These are phyloP conservation scores for Xestoiulus laeticollis DNA, from an alignment of 2,888 invertebrate genomes.

Conservation along the genomic window DNA sequence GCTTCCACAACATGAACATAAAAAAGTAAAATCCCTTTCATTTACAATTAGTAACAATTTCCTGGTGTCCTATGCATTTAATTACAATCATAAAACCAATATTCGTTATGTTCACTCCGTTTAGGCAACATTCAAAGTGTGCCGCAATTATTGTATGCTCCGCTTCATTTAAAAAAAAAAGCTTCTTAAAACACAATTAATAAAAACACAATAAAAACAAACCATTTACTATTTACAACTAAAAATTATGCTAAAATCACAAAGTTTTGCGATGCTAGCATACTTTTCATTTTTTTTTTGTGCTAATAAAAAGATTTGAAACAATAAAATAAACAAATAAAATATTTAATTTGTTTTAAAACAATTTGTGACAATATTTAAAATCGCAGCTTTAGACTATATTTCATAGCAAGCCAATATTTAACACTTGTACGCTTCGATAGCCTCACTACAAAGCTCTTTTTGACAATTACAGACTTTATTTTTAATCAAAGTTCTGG, in stretches of 20 bases:
- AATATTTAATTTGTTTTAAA: background rate
- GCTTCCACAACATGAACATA: background rate
- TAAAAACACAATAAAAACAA: too few relatives aligned
- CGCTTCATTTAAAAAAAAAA: too few relatives aligned
- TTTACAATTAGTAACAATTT: background rate
- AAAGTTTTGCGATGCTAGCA: background rate
- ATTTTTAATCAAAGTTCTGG: too few relatives aligned
- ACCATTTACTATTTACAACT: background rate
- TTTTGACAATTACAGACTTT: too few relatives aligned
- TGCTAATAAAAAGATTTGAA: background rate
- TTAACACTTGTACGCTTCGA: too few relatives aligned
- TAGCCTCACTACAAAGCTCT: too few relatives aligned
- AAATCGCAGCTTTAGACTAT: background rate
- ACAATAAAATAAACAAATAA: background rate
- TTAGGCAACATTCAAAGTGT: background rate
- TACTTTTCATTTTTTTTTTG: background rate
- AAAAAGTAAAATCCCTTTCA: background rate
- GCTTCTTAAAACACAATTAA: background rate
- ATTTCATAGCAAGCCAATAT: background rate
- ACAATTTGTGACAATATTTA: background rate
- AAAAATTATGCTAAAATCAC: background rate
- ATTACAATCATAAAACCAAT: background rate
- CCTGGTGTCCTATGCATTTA: too few relatives aligned
- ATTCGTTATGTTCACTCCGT: background rate
- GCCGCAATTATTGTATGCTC: too few relatives aligned